A percentile compares a stretch with the other conserved stretches of the same genome.
Evolutionary conservation across 2,797 vertebrate species (phyloP).

Genomic region (Hirundo rustica): DNA sequence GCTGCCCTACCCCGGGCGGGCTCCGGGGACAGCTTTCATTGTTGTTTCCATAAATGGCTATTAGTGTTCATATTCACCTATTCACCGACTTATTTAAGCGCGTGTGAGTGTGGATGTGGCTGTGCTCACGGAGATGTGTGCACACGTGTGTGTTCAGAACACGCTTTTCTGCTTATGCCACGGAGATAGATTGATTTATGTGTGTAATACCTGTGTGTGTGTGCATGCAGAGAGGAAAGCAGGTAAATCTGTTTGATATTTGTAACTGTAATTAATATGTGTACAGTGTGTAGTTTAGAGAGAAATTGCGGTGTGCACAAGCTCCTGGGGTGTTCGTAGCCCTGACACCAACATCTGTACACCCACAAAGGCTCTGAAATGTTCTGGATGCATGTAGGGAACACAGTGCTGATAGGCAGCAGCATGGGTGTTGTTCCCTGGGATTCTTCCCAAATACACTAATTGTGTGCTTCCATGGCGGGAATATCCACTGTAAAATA

Average conservation of each 20-base stretch:
- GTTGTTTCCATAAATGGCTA: constrained; percentile 66
- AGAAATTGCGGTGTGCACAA: accelerated
- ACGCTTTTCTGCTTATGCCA: neutral
- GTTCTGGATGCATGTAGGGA: accelerated
- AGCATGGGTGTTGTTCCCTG: neutral
- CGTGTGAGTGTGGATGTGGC: neutral
- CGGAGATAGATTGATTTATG: accelerated
- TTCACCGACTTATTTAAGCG: constrained; percentile 25
- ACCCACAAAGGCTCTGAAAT: neutral
- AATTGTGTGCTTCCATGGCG: neutral
- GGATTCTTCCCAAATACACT: neutral
- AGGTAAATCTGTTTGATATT: neutral
- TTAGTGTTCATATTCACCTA: constrained; percentile 49
- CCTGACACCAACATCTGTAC: neutral
- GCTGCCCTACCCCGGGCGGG: constrained; percentile 32
- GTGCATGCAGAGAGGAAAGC: neutral
- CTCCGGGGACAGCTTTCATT: constrained; percentile 63
- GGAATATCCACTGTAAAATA: neutral
- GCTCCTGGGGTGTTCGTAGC: neutral
- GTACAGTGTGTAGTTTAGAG: neutral
- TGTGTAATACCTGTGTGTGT: neutral
- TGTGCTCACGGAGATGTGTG: neutral
- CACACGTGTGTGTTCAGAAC: neutral
- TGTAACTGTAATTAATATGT: neutral
- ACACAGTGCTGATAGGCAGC: neutral